Base-by-base conservation (phyloP, 1,140 invertebrate genomes). In the Vanessa atalanta region DNA sequence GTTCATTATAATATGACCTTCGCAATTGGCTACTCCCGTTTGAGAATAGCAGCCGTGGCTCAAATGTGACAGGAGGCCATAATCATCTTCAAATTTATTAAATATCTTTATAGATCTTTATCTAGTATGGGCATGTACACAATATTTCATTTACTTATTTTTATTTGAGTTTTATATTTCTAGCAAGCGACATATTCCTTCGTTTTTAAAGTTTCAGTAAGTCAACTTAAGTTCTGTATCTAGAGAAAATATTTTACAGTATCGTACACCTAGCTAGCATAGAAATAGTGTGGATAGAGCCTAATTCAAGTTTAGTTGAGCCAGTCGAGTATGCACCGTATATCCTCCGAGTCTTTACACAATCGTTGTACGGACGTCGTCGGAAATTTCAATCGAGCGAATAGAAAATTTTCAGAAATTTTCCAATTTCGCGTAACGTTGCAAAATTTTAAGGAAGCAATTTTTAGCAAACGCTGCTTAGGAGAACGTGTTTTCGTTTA, bases 351-450 rank as follows among this genome's bases (percentile, higher is more conserved):
- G 13, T 61, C 57, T 61, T 23, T 26, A 57, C 57, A 61, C 16
- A 13, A 57, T 20, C 16, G 23, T 23, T 37, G 57, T 31, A 57
- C 26, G 57, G 14, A 61, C 57, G 57, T 37, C 31, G 57, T 61
- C 57, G 57, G 57, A 61, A 37, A 61, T 61, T 61, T 61, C 57
- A 61, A 61, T 61, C 57, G 57, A 61, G 57, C 26, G 57, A 61
- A 61, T 61, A 14, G 57, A 61, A 61, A 61, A 37, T 61, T 61
- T 61, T 14, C 7, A 55, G 57, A 37, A 61, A 61, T 61, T 61
- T 61, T 61, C 31, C 57, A 61, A 61, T 61, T 61, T 61, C 57
- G 26, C 20, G 9, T 23, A 57, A 57, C 53, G 53, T 61, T 23
- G 57, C 20, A 61, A 61, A 61, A 61, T 31, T 61, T 61, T 37